phyloP scores from a whole-genome alignment of 2,113 vertebrate species.

The Bubo bubo region DNA sequence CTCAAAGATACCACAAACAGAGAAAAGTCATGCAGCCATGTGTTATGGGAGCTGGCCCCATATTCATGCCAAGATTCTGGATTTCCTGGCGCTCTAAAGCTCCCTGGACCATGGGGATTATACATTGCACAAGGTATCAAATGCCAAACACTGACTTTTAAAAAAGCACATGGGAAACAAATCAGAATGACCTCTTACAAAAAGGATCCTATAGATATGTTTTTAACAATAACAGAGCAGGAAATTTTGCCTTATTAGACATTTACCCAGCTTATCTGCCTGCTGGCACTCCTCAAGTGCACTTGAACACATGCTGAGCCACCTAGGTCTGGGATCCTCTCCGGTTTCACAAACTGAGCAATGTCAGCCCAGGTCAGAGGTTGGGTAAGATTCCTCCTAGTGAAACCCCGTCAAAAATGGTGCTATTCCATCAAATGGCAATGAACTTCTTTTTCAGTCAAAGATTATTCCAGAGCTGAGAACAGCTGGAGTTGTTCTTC shows the following conservation, averaged over 20 bases:
- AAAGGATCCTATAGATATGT: not conserved
- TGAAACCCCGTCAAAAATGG: not conserved
- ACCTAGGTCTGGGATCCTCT: conserved; percentile 9
- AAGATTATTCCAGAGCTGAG: not conserved
- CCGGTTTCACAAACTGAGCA: conserved; percentile 24
- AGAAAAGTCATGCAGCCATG: not conserved
- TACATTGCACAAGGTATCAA: conserved; percentile 9
- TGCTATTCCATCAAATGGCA: not conserved
- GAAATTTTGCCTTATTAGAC: conserved; percentile 21
- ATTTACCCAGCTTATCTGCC: conserved; percentile 23
- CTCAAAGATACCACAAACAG: not conserved
- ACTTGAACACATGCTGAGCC: conserved; percentile 35
- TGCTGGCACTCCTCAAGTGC: conserved; percentile 20
- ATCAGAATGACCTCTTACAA: not conserved
- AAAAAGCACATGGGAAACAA: not conserved
- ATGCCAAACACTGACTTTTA: conserved; percentile 8
- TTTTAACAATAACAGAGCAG: conserved; percentile 50
- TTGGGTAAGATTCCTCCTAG: not conserved
- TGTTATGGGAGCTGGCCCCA: conserved; percentile 31
- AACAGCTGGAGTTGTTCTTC: not conserved
- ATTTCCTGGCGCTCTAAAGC: conserved; percentile 1
- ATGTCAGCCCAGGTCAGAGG: conserved; percentile 38
- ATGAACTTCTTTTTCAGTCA: not conserved
- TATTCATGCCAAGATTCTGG: conserved; percentile 39
- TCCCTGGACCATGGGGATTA: conserved; percentile 28